phyloP scores from a whole-genome alignment of 2,888 invertebrate genomes.

The Leptarthrus brevirostris region DNA sequence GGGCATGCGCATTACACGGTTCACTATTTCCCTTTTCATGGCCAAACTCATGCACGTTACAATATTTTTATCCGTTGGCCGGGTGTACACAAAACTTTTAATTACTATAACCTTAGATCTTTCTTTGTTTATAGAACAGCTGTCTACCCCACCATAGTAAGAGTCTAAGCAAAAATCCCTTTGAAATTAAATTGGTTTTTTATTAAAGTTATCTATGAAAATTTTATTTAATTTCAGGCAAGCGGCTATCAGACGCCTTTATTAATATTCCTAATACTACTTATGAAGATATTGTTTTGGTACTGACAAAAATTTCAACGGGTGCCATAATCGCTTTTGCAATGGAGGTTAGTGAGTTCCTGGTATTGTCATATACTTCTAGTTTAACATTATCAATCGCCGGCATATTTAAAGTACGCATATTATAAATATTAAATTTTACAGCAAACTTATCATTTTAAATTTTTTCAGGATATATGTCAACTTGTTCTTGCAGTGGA shows the following conservation, averaged over 20 bases:
- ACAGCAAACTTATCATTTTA: constrained; percentile 10
- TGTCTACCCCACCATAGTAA: no score
- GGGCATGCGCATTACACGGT: no score
- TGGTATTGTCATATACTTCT: constrained; percentile 92
- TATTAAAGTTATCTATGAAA: no score
- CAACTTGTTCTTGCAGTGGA: constrained; percentile 89
- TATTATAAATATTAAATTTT: constrained; percentile 12
- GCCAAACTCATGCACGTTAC: no score
- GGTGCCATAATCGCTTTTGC: constrained; percentile 91
- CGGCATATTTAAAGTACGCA: constrained; percentile 92
- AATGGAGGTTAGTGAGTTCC: constrained; percentile 95
- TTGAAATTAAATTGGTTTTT: no score
- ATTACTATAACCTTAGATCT: no score
- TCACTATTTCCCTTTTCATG: no score
- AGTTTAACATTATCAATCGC: constrained; percentile 95
- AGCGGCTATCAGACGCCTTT: constrained; percentile 55
- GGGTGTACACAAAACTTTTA: no score
- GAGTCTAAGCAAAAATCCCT: no score
- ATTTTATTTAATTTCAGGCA: constrained; percentile 57
- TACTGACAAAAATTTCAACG: constrained; percentile 73
- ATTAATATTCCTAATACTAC: constrained; percentile 55
- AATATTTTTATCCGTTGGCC: no score
- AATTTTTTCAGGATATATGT: constrained; percentile 84
- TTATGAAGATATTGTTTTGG: constrained; percentile 66
- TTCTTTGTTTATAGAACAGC: no score